phyloP scores from a whole-genome alignment of 2,113 vertebrate species.

The Prunella himalayana region DNA sequence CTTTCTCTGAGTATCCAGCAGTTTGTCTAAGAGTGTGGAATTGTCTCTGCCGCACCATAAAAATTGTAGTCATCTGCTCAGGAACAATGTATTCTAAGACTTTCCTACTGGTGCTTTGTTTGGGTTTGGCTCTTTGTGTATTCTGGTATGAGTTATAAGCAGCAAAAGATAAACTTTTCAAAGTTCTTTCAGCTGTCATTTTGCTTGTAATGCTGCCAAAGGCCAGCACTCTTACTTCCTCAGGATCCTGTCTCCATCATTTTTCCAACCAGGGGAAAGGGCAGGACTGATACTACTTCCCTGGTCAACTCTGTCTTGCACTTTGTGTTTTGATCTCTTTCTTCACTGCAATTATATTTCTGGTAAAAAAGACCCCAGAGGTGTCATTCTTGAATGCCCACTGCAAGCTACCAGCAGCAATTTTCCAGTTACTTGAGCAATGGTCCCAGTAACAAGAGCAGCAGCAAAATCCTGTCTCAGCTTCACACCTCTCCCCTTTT shows the following conservation, averaged over 20 bases:
- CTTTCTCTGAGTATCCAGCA: not conserved
- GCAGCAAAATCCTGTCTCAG: not conserved
- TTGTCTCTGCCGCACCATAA: not conserved
- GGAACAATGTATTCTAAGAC: not conserved
- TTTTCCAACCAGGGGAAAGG: not conserved
- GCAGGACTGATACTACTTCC: not conserved
- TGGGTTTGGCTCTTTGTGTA: not conserved
- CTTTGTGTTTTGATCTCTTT: not conserved
- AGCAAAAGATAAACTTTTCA: not conserved
- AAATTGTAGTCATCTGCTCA: not conserved
- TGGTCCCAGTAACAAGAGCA: not conserved
- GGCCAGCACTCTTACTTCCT: not conserved
- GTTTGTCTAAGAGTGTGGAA: not conserved
- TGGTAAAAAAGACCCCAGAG: not conserved
- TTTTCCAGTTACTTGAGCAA: not conserved
- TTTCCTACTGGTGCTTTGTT: not conserved
- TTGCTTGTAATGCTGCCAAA: not conserved
- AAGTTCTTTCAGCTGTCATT: not conserved
- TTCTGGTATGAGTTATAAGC: not conserved
- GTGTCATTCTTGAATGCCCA: not conserved
- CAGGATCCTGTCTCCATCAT: not conserved
- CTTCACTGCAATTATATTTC: not conserved
- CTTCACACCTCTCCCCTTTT: fast-evolving
- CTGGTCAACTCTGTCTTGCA: not conserved
- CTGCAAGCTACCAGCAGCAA: not conserved